phyloP scores from a whole-genome alignment of 2,113 vertebrate species.

The Xyrauchen texanus region DNA sequence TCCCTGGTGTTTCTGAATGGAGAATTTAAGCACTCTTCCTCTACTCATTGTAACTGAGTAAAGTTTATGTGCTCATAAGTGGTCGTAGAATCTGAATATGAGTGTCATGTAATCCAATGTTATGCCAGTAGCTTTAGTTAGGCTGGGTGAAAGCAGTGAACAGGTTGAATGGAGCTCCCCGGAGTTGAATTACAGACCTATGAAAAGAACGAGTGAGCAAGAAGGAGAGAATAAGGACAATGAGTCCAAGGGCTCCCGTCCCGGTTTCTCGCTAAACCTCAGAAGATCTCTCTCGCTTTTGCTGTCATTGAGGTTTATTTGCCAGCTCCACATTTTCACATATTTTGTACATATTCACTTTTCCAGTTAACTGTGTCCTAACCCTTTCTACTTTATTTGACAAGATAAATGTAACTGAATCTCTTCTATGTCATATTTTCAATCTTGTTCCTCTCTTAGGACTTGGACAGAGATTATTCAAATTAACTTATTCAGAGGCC shows the following conservation, averaged over 20 bases:
- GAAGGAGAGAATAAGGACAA: conserved; percentile 26
- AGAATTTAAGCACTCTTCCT: neutral
- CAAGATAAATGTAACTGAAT: too few species aligned
- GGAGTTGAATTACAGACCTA: conserved; percentile 30
- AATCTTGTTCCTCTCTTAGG: neutral
- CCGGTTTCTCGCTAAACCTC: conserved; percentile 10
- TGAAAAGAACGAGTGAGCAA: conserved; percentile 22
- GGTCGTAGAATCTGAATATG: conserved; percentile 24
- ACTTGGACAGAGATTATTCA: neutral
- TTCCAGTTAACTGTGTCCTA: too few species aligned
- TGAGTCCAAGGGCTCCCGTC: conserved; percentile 3
- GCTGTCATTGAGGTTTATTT: conserved; percentile 16
- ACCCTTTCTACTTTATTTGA: too few species aligned
- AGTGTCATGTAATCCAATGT: conserved; percentile 36
- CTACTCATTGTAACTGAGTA: conserved; percentile 4
- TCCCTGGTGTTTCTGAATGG: conserved; percentile 17
- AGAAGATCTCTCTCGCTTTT: neutral
- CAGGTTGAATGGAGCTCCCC: conserved; percentile 17
- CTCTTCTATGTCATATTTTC: neutral
- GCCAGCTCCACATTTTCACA: neutral
- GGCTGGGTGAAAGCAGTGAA: conserved; percentile 22
- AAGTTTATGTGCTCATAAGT: conserved; percentile 8
- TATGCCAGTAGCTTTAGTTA: conserved; percentile 34
- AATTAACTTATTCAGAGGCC: neutral
- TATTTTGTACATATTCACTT: neutral